Base-by-base conservation (phyloP, 2,888 invertebrate genomes). In the Callosobruchus maculatus region DNA sequence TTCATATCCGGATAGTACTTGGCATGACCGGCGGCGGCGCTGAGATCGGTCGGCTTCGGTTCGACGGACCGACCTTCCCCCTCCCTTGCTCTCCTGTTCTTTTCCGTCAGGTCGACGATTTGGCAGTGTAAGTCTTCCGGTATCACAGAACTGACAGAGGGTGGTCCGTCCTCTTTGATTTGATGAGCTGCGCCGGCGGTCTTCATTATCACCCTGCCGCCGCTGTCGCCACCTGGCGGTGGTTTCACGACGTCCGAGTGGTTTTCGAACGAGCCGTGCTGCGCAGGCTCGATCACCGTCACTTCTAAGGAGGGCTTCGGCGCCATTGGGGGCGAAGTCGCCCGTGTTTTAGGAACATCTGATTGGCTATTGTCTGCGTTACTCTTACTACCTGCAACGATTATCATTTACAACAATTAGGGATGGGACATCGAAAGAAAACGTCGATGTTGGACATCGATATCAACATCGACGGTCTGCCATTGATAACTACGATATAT, bases 51-150 rank as follows among this genome's bases (percentile, higher is more conserved):
- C 49, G 49, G 49, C 13, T 7, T 49, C 49, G 49, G 49, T 7
- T 49, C 26, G 3, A 26, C 26, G 26, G 2, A 26, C 26, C 2
- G 2, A 26, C 26, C 26, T 26, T 26, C 5, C 49, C 49, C 49
- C 7, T 49, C 49, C 18, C 49, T 49, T 18, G 18, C 13, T 18
- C 22, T 68, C 21, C 21, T 75, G 66, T 70, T 74, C 22, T 73
- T 74, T 73, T 85, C 85, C 7, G 83, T 83, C 73, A 85, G 80
- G 81, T 85, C 84, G 66, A 85, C 83, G 21, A 85, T 80, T 81
- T 84, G 85, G 82, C 84, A 84, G 81, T 84, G 84, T 75, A 74
- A 72, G 72, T 74, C 70, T 72, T 79, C 75, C 21, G 77, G 71
- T 80, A 79, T 81, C 79, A 80, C 80, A 80, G 80, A 31, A 67